Conservation (phyloP, 2,888 invertebrate genomes). For the Synergus laeviventris region DNA sequence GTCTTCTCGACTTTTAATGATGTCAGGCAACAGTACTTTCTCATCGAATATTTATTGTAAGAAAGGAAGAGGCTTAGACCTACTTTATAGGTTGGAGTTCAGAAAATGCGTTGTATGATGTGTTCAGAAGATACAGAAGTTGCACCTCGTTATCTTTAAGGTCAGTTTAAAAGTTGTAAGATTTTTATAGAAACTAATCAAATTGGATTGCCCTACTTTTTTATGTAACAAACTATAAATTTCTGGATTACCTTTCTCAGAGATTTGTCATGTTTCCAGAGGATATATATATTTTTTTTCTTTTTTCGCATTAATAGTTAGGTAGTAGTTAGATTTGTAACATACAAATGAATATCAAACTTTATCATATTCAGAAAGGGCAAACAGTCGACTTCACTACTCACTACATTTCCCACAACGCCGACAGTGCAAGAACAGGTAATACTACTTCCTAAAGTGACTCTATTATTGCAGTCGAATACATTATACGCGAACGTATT, state of each 20-base stretch:
- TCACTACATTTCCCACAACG: slow-evolving; percentile 50
- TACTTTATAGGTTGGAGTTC: not conserved
- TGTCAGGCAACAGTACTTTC: not conserved
- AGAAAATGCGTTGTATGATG: not conserved
- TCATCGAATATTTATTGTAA: not conserved
- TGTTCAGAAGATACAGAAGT: not conserved
- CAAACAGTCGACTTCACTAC: slow-evolving; percentile 66
- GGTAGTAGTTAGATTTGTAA: not conserved
- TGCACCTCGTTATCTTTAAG: not conserved
- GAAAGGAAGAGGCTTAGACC: not conserved
- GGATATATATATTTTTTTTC: not conserved
- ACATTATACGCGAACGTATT: slow-evolving; percentile 59
- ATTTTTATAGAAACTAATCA: not conserved
- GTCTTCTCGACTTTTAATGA: slow-evolving; percentile 6
- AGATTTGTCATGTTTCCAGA: not conserved
- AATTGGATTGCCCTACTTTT: not conserved
- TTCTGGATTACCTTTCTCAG: not conserved
- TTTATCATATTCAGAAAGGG: slow-evolving; percentile 70
- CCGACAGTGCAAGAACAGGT: slow-evolving; percentile 59
- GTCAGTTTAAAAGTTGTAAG: not conserved
- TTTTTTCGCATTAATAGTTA: not conserved
- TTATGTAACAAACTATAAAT: not conserved
- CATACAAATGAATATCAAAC: slow-evolving; percentile 49
- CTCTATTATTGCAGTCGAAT: slow-evolving; percentile 68
- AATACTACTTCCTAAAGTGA: slow-evolving; percentile 67